Percentiles rank a stretch among this genome's conserved stretches.
Evolutionary conservation across 2,888 invertebrate genomes (phyloP).

Genomic region (Hydraecia micacea): DNA sequence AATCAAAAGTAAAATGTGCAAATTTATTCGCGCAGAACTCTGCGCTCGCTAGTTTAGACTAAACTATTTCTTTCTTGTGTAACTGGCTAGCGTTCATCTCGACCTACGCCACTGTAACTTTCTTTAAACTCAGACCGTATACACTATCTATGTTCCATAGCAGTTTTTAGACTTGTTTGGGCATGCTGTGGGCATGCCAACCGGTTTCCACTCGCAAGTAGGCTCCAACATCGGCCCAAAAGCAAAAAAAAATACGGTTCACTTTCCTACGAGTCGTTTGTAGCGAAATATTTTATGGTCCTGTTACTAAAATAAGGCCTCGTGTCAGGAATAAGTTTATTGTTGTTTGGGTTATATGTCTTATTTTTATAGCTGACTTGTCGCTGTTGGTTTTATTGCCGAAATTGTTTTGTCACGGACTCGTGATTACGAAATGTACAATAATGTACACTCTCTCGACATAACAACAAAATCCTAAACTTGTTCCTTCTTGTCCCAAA

Average conservation of each 20-base stretch:
- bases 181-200: constrained; percentile 66
- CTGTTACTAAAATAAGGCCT: constrained; percentile 59
- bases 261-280: constrained; percentile 60
- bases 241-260: constrained; percentile 52
- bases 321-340: constrained; percentile 64
- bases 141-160: constrained; percentile 63
- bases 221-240: constrained; percentile 57
- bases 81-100: constrained; percentile 72
- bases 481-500: not conserved
- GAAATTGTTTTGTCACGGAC: constrained; percentile 59
- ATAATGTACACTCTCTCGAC: constrained; percentile 7
- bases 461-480: not conserved
- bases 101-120: constrained; percentile 86
- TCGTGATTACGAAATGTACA: constrained; percentile 47
- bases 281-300: constrained; percentile 63
- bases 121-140: constrained; percentile 78
- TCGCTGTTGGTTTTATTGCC: constrained; percentile 60
- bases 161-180: constrained; percentile 73
- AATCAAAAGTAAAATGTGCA: constrained; percentile 56
- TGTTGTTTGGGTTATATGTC: constrained; percentile 59
- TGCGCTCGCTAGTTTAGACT: constrained; percentile 51
- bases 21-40: constrained; percentile 63
- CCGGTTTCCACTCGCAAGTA: constrained; percentile 71
- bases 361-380: constrained; percentile 59
- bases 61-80: constrained; percentile 70